A percentile compares a stretch with the other conserved stretches of the same genome.
phyloP scores from a whole-genome alignment of 1,140 invertebrate species.

The Drosophila miranda region DNA sequence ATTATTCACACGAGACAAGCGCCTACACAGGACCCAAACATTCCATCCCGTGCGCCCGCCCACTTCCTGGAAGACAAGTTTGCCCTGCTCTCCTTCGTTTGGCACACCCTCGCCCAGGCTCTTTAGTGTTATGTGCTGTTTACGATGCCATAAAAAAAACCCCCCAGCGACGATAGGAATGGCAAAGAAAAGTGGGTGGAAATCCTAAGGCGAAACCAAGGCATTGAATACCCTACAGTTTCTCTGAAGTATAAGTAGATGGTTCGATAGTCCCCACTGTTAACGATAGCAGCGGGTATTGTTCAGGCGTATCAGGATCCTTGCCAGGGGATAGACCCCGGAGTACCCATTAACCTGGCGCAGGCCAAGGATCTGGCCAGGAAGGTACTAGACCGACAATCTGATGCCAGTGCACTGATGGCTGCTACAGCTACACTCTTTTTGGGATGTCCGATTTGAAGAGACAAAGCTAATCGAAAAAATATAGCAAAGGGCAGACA shows the following conservation, averaged over 20 bases:
- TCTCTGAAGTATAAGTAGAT: too few species aligned
- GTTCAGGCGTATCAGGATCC: too few species aligned
- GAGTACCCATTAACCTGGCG: constrained; percentile 86
- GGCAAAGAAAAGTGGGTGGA: not conserved
- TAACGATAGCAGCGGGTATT: too few species aligned
- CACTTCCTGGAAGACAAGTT: constrained; percentile 25
- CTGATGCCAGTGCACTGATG: constrained; percentile 84
- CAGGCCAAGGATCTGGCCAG: constrained; percentile 94
- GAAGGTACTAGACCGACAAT: constrained; percentile 98
- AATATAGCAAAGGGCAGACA: constrained; percentile 94
- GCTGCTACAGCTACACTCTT: too few species aligned
- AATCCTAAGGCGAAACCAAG: not conserved
- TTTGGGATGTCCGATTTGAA: constrained; percentile 84
- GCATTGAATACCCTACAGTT: too few species aligned
- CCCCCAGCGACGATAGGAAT: not conserved
- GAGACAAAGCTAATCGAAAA: constrained; percentile 88
- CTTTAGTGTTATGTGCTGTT: constrained; percentile 59
- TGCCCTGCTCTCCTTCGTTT: not conserved
- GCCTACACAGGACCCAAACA: constrained; percentile 9
- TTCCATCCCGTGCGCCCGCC: not conserved
- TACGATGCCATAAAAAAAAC: constrained; percentile 44
- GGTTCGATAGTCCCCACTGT: too few species aligned
- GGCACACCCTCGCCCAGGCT: constrained; percentile 24
- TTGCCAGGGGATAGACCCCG: constrained; percentile 93
- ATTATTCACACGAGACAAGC: constrained; percentile 39